phyloP scores from a whole-genome alignment of 2,888 invertebrate genomes.

The Amphipoea oculea region DNA sequence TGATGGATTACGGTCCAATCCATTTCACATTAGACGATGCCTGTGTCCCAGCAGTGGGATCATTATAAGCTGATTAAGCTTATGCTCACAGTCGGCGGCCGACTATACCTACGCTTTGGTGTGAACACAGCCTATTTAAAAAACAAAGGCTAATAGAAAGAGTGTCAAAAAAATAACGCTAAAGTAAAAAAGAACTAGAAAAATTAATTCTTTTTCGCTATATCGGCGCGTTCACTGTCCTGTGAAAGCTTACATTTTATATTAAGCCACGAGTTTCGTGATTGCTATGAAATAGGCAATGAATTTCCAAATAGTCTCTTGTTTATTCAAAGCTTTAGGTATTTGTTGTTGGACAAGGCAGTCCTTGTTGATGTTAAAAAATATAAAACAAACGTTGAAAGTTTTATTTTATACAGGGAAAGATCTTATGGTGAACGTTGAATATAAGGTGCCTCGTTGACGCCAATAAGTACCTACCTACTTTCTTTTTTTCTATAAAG shows the following conservation, averaged over 20 bases:
- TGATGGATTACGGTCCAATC: background rate
- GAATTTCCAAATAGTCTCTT: constrained; percentile 26
- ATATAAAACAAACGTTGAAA: background rate
- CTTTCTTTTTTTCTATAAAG: background rate
- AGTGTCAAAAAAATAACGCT: background rate
- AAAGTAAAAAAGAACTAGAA: background rate
- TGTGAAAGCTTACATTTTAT: constrained; percentile 18
- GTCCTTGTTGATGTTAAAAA: background rate
- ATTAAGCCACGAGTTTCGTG: constrained; percentile 15
- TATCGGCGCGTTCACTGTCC: constrained; percentile 3
- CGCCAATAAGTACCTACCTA: background rate
- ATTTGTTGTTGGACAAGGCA: background rate
- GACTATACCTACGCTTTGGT: background rate
- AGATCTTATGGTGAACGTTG: background rate
- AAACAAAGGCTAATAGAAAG: constrained; percentile 4
- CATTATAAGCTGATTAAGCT: no score
- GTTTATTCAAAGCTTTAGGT: constrained; percentile 23
- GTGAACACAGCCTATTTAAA: background rate
- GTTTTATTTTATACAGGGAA: background rate
- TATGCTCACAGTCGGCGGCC: background rate
- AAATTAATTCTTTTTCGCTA: constrained; percentile 13
- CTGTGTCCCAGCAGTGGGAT: background rate
- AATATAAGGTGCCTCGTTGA: background rate
- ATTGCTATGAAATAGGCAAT: constrained; percentile 38
- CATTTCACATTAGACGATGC: background rate